These are phyloP conservation scores for Dilophus febrilis DNA, from an alignment of 2,888 invertebrate genomes.

Conservation along the genomic window DNA sequence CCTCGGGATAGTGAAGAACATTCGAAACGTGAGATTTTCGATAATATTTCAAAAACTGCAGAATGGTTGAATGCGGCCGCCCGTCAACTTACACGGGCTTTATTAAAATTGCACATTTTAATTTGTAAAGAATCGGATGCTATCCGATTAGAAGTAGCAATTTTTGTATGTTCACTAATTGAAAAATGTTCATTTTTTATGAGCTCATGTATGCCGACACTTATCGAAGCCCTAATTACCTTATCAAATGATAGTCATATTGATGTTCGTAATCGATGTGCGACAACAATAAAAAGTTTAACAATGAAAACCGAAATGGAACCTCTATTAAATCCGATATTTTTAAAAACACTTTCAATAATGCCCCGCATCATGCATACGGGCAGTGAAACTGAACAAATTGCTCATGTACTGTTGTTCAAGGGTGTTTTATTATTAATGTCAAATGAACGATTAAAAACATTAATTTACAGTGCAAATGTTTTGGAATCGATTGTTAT, in stretches of 20 bases:
- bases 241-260: conserved; percentile 46
- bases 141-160: conserved; percentile 44
- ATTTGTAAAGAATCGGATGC: conserved; percentile 40
- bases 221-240: conserved; percentile 49
- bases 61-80: conserved; percentile 30
- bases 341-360: conserved; percentile 39
- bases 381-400: conserved; percentile 45
- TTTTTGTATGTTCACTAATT: conserved; percentile 39
- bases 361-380: conserved; percentile 49
- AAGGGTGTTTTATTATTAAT: conserved; percentile 48
- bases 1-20: conserved; percentile 13
- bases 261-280: conserved; percentile 33
- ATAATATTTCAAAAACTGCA: conserved; percentile 14
- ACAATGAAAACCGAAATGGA: conserved; percentile 15
- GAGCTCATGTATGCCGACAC: conserved; percentile 37
- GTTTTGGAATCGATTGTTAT: conserved; percentile 39
- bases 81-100: conserved; percentile 18
- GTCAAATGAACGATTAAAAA: conserved; percentile 36
- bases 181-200: conserved; percentile 45
- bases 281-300: conserved; percentile 27
- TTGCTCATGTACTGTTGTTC: conserved; percentile 42
- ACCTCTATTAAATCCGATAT: conserved; percentile 33
- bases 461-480: conserved; percentile 34
- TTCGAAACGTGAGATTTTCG: conserved; percentile 14
- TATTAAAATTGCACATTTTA: conserved; percentile 33